Evolutionary conservation across 2,888 invertebrate genomes (phyloP).

Genomic region (Platycheirus rosarum): DNA sequence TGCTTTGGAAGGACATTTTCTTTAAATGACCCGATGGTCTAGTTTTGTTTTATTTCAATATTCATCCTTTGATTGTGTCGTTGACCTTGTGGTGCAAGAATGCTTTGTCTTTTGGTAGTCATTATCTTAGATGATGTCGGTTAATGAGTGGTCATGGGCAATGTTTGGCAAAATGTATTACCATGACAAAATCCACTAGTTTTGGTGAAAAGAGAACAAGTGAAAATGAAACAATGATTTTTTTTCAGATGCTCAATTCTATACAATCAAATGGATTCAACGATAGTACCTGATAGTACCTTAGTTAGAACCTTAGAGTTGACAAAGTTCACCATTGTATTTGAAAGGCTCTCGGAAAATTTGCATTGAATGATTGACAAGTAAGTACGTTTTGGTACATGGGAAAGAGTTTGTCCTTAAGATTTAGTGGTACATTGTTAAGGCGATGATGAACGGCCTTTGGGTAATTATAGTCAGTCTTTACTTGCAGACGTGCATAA

Average conservation of each 20-base stretch:
- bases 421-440: conserved; percentile 48
- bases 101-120: conserved; percentile 45
- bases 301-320: too few relatives aligned
- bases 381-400: conserved; percentile 34
- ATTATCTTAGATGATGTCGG: conserved; percentile 68
- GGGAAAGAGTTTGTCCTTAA: conserved; percentile 57
- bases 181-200: conserved; percentile 17
- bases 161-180: conserved; percentile 64
- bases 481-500: background rate
- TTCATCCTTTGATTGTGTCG: conserved; percentile 44
- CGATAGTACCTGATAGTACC: conserved; percentile 44
- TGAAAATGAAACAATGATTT: conserved; percentile 40
- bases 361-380: conserved; percentile 64
- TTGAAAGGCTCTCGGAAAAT: conserved; percentile 49
- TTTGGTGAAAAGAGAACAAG: conserved; percentile 41
- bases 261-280: background rate
- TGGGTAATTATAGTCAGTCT: background rate
- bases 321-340: conserved; percentile 3
- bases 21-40: conserved; percentile 39
- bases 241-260: conserved; percentile 5
- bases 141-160: conserved; percentile 70
- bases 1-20: conserved; percentile 16
- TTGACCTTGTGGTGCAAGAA: conserved; percentile 60
- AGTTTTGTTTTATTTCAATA: conserved; percentile 25
- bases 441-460: background rate